Percentiles rank a stretch among this genome's conserved stretches.
phyloP scores from a whole-genome alignment of 2,113 vertebrate genomes.

The Apistogramma diplotaenia region DNA sequence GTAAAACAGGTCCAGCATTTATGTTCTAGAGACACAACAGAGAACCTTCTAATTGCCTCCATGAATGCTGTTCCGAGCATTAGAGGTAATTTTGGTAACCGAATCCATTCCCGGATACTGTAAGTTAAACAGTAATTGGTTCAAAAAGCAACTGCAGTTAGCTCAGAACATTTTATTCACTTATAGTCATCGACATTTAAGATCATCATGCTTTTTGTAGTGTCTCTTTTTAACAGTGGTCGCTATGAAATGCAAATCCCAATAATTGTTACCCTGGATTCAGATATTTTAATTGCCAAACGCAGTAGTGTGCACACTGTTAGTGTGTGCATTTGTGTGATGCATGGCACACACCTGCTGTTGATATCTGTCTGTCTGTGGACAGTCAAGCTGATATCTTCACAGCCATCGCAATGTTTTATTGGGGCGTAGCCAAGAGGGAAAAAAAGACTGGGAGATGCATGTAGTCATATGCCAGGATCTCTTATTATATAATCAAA shows the following conservation, averaged over 20 bases:
- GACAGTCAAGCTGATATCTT: background rate
- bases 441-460: background rate
- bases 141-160: background rate
- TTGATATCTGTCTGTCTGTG: background rate
- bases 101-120: conserved; percentile 11
- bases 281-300: background rate
- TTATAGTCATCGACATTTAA: background rate
- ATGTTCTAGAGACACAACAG: conserved; percentile 51
- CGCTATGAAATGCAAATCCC: background rate
- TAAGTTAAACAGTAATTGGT: conserved; percentile 14
- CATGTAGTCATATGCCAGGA: background rate
- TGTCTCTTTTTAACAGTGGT: background rate
- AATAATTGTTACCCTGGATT: background rate
- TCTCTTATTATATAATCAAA: background rate
- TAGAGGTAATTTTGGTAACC: conserved; percentile 34
- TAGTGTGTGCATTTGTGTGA: background rate
- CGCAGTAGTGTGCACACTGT: background rate
- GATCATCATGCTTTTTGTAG: background rate
- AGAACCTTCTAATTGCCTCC: conserved; percentile 65
- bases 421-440: background rate
- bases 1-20: conserved; percentile 41
- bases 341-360: background rate
- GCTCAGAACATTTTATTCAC: conserved; percentile 21
- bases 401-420: background rate
- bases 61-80: conserved; percentile 43